Evolutionary conservation across 2,797 vertebrate species (phyloP).

Genomic region (Gobio occitaniae): DNA sequence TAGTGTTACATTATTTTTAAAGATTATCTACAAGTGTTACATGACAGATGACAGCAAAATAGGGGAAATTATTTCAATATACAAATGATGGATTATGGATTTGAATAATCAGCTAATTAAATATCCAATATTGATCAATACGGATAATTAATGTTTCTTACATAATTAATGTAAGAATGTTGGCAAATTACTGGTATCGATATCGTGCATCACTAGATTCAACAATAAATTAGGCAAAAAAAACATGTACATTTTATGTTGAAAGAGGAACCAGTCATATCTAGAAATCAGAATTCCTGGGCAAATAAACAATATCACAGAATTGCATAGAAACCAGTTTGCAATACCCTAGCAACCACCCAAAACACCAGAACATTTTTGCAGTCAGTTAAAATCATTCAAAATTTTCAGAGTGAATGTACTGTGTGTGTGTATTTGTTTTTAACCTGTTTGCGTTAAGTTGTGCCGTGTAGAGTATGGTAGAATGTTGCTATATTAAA

Average conservation of each 20-base stretch:
- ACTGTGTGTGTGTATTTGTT: not conserved
- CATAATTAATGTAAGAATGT: too few relatives aligned
- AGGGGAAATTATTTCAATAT: not conserved
- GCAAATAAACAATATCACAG: not conserved
- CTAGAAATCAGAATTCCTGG: not conserved
- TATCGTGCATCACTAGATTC: not conserved
- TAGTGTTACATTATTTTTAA: not conserved
- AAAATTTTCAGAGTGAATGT: not conserved
- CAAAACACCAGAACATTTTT: too few relatives aligned
- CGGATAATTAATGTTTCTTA: too few relatives aligned
- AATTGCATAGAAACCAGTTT: not conserved
- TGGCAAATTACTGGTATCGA: not conserved
- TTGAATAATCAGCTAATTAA: constrained; percentile 1
- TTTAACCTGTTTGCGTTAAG: not conserved
- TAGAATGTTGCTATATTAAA: not conserved
- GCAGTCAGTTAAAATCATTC: too few relatives aligned
- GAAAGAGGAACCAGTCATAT: not conserved
- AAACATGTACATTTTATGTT: not conserved
- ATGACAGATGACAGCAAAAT: not conserved
- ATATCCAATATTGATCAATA: not conserved
- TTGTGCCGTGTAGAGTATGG: not conserved
- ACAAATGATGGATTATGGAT: not conserved
- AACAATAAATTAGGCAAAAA: too few relatives aligned
- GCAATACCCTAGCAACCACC: not conserved
- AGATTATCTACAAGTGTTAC: not conserved